Percentiles rank a stretch among this genome's conserved stretches.
Conservation (phyloP, 2,113 vertebrate species). For the rat (Rattus norvegicus) region GRCr8 NC_086029.1:24317001-24317500, state of each 20-base stretch:
- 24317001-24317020: not conserved
- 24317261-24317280: not conserved
- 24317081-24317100: not conserved
- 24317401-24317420: not conserved
- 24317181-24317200: not conserved
- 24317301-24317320: conserved; percentile 32
- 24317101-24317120: not conserved
- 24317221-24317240: not conserved
- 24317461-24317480: not conserved
- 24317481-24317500: not conserved
- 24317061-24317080: too few relatives aligned
- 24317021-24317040: not conserved
- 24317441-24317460: not conserved
- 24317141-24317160: not conserved
- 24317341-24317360: not conserved
- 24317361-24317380: not conserved
- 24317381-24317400: not conserved
- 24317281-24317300: not conserved
- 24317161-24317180: not conserved
- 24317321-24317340: not conserved
- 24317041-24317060: not conserved
- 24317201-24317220: not conserved
- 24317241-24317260: not conserved
- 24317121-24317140: not conserved
- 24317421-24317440: conserved; percentile 18